Conservation (phyloP, 2,888 invertebrate genomes). For the Diplazon laetatorius region DNA sequence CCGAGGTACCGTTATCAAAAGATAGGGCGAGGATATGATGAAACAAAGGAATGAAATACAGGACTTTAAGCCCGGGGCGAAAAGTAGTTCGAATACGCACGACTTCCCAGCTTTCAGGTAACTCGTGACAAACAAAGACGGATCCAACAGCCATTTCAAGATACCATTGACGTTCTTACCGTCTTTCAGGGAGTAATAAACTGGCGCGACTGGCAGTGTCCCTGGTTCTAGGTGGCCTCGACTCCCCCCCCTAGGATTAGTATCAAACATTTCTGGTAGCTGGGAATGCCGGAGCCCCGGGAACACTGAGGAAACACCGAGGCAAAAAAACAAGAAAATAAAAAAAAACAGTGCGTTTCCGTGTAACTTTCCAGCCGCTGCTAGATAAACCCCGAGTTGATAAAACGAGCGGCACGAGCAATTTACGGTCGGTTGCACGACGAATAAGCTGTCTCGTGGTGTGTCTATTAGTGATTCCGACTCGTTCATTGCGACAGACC, state of each 20-base stretch:
- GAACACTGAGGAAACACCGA: not conserved
- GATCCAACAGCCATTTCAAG: constrained; percentile 9
- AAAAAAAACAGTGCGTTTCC: constrained; percentile 6
- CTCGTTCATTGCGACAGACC: constrained; percentile 31
- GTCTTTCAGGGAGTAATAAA: constrained; percentile 21
- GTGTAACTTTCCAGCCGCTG: constrained; percentile 18
- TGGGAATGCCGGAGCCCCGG: not conserved
- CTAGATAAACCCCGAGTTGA: constrained; percentile 1
- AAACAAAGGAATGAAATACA: constrained; percentile 2
- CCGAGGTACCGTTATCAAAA: constrained; percentile 32
- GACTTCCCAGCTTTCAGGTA: constrained; percentile 24
- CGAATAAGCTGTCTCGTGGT: constrained; percentile 20
- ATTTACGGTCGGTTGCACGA: constrained; percentile 26
- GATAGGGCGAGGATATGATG: not conserved
- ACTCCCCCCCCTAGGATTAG: constrained; percentile 40
- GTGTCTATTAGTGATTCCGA: constrained; percentile 24
- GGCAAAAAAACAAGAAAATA: too few species aligned
- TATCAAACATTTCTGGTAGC: constrained; percentile 22
- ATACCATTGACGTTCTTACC: constrained; percentile 22
- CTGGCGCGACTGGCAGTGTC: not conserved
- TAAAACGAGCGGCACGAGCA: constrained; percentile 5
- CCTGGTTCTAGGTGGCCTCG: constrained; percentile 30
- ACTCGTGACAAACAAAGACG: constrained; percentile 42
- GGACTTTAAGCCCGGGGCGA: constrained; percentile 14
- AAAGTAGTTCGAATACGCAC: constrained; percentile 23